A percentile compares a stretch with the other conserved stretches of the same genome.
Conservation (phyloP, 2,888 invertebrate genomes). For the Folsomia manolachei region DNA sequence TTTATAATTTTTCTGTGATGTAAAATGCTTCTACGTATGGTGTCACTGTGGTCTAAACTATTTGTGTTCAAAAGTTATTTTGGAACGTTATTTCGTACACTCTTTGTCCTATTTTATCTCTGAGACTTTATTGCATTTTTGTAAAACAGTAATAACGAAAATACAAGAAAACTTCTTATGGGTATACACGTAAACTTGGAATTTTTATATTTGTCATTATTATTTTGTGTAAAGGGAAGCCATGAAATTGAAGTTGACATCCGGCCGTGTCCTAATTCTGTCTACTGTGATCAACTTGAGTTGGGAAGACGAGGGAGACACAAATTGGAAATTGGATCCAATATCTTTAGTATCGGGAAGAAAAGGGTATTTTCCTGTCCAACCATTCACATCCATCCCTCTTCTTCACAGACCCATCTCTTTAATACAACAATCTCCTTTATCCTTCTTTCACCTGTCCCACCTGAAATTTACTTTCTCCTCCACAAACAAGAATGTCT, state of each 20-base stretch:
- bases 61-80: no score
- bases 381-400: neutral
- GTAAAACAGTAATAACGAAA: no score
- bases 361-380: neutral
- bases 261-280: neutral
- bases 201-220: neutral
- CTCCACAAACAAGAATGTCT: neutral
- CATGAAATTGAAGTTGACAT: neutral
- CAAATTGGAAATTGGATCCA: neutral
- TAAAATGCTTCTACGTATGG: no score
- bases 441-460: neutral
- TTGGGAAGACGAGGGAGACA: neutral
- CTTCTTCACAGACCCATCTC: no score
- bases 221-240: neutral
- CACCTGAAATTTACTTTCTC: neutral
- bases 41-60: no score
- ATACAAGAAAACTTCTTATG: no score
- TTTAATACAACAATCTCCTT: neutral
- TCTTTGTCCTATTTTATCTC: no score
- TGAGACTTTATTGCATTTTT: no score
- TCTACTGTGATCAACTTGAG: neutral
- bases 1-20: no score
- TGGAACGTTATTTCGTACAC: no score
- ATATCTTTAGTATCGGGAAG: neutral
- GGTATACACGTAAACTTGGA: no score